These are phyloP conservation scores for Epinephelus lanceolatus DNA, from an alignment of 2,113 vertebrate genomes.

Conservation along the genomic window DNA sequence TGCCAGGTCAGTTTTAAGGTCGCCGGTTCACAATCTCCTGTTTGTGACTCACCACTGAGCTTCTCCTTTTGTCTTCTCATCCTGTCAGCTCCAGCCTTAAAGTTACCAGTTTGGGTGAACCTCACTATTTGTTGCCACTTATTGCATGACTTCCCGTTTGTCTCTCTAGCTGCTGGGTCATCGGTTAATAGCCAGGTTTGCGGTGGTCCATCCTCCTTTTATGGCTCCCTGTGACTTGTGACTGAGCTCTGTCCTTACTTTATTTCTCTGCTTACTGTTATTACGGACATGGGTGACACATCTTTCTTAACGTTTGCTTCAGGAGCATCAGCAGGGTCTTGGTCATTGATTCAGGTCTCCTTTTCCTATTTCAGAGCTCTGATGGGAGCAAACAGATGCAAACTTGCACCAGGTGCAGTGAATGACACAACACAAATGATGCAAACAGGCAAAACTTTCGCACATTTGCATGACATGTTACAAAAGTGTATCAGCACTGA, in stretches of 20 bases:
- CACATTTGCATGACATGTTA: too few species aligned
- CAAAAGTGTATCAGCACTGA: too few species aligned
- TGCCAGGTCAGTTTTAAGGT: conserved; percentile 52
- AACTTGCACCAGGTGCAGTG: too few species aligned
- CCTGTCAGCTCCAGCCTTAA: conserved; percentile 37
- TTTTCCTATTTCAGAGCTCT: background rate
- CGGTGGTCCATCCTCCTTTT: conserved; percentile 48
- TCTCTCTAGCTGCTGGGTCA: conserved; percentile 18
- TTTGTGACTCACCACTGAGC: conserved; percentile 56
- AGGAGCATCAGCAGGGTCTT: background rate
- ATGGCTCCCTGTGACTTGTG: conserved; percentile 35
- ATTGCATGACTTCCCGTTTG: conserved; percentile 10
- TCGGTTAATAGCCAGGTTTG: conserved; percentile 46
- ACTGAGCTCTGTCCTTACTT: conserved; percentile 47
- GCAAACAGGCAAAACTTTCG: too few species aligned
- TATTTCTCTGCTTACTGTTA: conserved; percentile 15
- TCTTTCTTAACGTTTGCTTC: conserved; percentile 22
- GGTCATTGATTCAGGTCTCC: too few species aligned
- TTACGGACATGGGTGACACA: conserved; percentile 4
- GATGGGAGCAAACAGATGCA: background rate
- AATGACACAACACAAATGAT: too few species aligned
- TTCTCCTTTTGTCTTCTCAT: conserved; percentile 46
- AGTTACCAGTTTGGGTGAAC: conserved; percentile 33
- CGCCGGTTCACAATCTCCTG: conserved; percentile 3
- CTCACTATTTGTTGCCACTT: conserved; percentile 2